Evolutionary conservation across 64 coral and sea anemone genomes (phyloP).

Genomic region (Montipora efflorescens): DNA sequence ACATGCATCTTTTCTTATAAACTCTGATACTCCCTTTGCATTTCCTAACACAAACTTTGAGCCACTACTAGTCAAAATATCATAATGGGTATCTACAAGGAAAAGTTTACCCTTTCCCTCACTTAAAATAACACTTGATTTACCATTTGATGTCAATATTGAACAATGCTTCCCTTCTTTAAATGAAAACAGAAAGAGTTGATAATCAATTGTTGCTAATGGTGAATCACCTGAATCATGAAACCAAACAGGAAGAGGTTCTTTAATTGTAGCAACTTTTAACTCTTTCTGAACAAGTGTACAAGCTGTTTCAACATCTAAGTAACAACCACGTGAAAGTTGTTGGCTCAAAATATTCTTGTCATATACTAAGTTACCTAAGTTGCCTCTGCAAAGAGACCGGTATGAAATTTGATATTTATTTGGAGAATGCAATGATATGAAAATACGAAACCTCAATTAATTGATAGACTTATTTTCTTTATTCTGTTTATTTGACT

Average conservation of each 20-base stretch:
- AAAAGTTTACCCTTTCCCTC: neutral
- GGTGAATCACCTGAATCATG: neutral
- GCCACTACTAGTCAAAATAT: neutral
- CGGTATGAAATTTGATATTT: neutral
- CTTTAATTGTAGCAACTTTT: no score
- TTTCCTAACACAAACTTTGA: neutral
- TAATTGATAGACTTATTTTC: neutral
- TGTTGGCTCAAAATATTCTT: neutral
- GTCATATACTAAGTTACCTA: no score
- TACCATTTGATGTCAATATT: constrained; percentile 7
- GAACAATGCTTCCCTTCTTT: neutral
- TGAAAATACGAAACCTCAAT: neutral
- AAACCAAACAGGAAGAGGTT: no score
- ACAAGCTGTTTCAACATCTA: neutral
- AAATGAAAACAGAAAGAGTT: neutral
- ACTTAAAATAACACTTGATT: neutral
- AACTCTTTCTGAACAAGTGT: neutral
- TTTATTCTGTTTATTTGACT: constrained; percentile 1
- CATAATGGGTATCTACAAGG: neutral
- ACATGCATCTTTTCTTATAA: neutral
- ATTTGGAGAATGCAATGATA: neutral
- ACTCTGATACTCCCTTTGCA: neutral
- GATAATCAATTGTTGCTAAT: constrained; percentile 9
- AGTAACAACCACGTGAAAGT: neutral
- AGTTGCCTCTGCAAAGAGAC: neutral